Base-by-base conservation (phyloP, 2,113 vertebrate species). In the Osmerus eperlanus region DNA sequence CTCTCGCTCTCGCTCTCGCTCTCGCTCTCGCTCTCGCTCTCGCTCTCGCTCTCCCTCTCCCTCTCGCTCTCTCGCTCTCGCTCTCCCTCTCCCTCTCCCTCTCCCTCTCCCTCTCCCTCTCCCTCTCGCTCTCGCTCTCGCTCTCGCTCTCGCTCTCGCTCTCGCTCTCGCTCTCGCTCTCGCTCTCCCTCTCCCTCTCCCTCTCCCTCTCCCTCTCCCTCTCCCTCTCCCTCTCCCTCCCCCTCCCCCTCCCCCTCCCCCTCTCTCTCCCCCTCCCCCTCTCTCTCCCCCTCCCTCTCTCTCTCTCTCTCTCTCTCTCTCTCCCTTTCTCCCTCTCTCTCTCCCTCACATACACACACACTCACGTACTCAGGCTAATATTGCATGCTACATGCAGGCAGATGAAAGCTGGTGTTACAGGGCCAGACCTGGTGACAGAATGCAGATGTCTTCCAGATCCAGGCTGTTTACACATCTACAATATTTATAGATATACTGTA, bases 381-480 rank as follows among this genome's bases (percentile, higher is more conserved):
- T 52, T 23, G 36, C 72, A 68, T 51, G 52, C 63, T 68, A 25
- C 58, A 62, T 2, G 47, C 66, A 14, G 65, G 64, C 59, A 66
- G 69, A 77, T 83, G 73, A 87, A 83, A 68, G 65, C 16, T 61
- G 41, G 18, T 53, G 28, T 68, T 68, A 67, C 29, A 82, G 75
- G 60, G 68, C 66, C 72, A 66, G 75, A 77, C 66, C 71, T 65
- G 68, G 19, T 56, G 54, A 70, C 76, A 78, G 71, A 81, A 79
- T 55, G 74, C 76, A 47, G 76, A n/a, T 65, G 79, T 80, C 80
- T 81, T 77, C 54, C 55, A 76, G 70, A 83, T 87, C 36, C 71
- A 69, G 36, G 19, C 58, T 68, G 23, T 28, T 55, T 52, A 41
- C 59, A 21, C 12, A 52, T 61, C 18, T 41, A 28, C 25, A 28